Percentiles rank a stretch among this genome's conserved stretches.
phyloP scores from a whole-genome alignment of 2,797 vertebrate species.

The Microhierax caerulescens region DNA sequence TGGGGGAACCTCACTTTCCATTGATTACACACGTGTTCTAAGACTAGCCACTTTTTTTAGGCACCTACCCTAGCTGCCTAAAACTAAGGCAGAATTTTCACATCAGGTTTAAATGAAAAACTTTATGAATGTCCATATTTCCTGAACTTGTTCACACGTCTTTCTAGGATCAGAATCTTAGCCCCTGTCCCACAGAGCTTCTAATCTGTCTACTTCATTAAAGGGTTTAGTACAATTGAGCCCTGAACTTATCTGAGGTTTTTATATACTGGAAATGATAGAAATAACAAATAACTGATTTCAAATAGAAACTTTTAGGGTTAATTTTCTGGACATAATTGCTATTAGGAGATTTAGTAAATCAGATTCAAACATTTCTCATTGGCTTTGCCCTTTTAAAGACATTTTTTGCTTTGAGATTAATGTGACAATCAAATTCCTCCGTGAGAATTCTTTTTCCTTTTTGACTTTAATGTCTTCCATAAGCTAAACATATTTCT shows the following conservation, averaged over 20 bases:
- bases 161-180: neutral
- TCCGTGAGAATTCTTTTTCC: slow-evolving; percentile 23
- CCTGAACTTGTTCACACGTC: neutral
- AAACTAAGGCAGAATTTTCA: neutral
- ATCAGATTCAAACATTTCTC: slow-evolving; percentile 43
- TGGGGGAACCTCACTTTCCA: neutral
- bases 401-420: slow-evolving; percentile 49
- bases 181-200: too few species aligned
- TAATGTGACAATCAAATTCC: slow-evolving; percentile 62
- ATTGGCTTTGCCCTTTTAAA: slow-evolving; percentile 51
- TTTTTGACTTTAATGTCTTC: slow-evolving; percentile 67
- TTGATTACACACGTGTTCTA: neutral
- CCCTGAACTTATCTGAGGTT: neutral
- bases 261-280: neutral
- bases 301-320: slow-evolving; percentile 29
- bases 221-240: neutral
- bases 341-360: slow-evolving; percentile 39
- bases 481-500: slow-evolving; percentile 74
- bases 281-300: slow-evolving; percentile 13
- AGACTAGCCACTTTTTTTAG: neutral
- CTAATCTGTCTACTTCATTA: neutral
- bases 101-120: neutral
- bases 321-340: slow-evolving; percentile 40
- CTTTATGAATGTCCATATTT: neutral
- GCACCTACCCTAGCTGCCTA: neutral